Evolutionary conservation across 2,113 vertebrate genomes (phyloP).

Genomic region (Scytalopus superciliaris): DNA sequence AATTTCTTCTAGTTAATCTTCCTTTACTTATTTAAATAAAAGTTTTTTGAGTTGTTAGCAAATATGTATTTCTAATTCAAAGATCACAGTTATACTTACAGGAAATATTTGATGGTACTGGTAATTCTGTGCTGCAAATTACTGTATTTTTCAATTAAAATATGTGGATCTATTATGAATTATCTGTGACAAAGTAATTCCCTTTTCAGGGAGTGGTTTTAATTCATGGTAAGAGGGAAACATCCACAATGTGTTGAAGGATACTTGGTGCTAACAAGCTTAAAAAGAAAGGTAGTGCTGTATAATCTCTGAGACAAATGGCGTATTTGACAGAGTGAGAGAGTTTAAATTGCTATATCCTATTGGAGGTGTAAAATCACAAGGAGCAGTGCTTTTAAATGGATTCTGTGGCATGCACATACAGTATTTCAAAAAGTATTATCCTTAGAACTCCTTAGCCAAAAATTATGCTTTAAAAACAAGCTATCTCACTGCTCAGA

Average conservation of each 20-base stretch:
- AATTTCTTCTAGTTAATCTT: conserved; percentile 28
- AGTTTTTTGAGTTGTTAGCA: conserved; percentile 6
- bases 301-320: conserved; percentile 25
- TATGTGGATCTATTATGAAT: neutral
- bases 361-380: conserved; percentile 9
- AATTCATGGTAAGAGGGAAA: neutral
- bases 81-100: neutral
- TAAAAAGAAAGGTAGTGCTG: neutral
- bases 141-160: neutral
- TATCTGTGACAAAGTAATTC: neutral
- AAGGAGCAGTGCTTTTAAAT: neutral
- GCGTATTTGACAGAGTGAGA: neutral
- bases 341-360: conserved; percentile 24
- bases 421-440: neutral
- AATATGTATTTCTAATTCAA: neutral
- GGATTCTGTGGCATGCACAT: neutral
- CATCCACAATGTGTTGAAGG: neutral
- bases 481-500: neutral
- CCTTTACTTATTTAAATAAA: neutral
- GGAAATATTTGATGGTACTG: neutral
- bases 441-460: conserved; percentile 1
- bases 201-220: neutral
- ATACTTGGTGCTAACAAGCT: conserved; percentile 18
- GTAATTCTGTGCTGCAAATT: neutral
- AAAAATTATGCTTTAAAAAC: neutral